Conservation (phyloP, 2,888 invertebrate species). For the Subacronicta megacephala region DNA sequence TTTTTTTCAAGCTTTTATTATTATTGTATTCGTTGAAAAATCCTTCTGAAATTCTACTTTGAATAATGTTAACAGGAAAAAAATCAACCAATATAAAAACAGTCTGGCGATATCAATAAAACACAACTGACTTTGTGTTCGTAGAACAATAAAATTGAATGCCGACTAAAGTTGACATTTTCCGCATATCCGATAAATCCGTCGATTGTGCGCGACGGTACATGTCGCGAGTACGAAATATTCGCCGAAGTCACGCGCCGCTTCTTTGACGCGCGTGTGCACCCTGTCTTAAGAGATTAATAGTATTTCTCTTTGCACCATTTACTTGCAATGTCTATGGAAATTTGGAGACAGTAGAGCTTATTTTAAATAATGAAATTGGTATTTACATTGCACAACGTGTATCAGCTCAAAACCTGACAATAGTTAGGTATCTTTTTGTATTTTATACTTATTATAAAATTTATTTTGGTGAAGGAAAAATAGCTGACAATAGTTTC, state of each 20-base stretch:
- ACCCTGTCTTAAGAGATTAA: slow-evolving; percentile 54
- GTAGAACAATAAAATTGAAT: slow-evolving; percentile 36
- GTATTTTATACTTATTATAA: too few relatives aligned
- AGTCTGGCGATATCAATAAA: slow-evolving; percentile 3
- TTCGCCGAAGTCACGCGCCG: slow-evolving; percentile 46
- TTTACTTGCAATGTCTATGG: slow-evolving; percentile 50
- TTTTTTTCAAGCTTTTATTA: too few relatives aligned
- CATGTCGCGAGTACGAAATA: slow-evolving; percentile 18
- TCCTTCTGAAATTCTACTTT: too few relatives aligned
- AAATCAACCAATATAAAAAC: background rate
- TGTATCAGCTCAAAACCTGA: too few relatives aligned
- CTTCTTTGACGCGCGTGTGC: slow-evolving; percentile 44
- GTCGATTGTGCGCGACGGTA: slow-evolving; percentile 21
- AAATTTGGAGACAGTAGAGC: background rate
- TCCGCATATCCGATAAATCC: slow-evolving; percentile 36
- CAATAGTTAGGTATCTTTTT: too few relatives aligned
- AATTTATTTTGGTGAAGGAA: too few relatives aligned
- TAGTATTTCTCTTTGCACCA: slow-evolving; percentile 53
- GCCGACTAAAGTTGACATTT: slow-evolving; percentile 20
- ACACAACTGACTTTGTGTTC: slow-evolving; percentile 10
- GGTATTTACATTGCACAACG: too few relatives aligned
- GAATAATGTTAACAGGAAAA: background rate
- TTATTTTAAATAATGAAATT: too few relatives aligned
- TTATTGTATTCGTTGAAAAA: too few relatives aligned
- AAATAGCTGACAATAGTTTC: too few relatives aligned